A percentile compares a stretch with the other conserved stretches of the same genome.
Conservation (phyloP, 2,888 invertebrate genomes). For the Anthoptus insignis region DNA sequence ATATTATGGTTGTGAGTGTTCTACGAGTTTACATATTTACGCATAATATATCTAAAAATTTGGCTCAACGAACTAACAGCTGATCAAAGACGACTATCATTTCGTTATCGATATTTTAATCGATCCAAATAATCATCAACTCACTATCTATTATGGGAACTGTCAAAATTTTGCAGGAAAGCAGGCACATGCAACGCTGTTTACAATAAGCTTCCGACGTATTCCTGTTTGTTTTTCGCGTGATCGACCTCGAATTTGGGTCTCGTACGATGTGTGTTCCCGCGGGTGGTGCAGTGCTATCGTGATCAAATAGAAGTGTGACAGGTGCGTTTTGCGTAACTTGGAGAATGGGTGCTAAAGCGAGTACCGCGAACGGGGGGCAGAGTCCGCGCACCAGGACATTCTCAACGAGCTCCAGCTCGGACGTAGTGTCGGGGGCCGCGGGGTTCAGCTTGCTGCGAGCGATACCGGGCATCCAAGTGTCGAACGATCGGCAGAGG, state of each 20-base stretch:
- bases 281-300: constrained; percentile 74
- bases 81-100: constrained; percentile 9
- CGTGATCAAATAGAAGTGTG: constrained; percentile 70
- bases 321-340: constrained; percentile 82
- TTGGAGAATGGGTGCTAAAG: constrained; percentile 93
- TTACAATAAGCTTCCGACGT: constrained; percentile 76
- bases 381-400: constrained; percentile 92
- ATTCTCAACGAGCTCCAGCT: constrained; percentile 92
- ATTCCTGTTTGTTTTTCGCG: constrained; percentile 69
- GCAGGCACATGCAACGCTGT: constrained; percentile 83
- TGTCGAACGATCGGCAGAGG: constrained; percentile 93
- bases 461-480: constrained; percentile 90
- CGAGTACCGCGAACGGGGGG: constrained; percentile 93
- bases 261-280: constrained; percentile 79
- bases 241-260: constrained; percentile 57
- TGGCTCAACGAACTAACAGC: no score
- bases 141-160: constrained; percentile 54
- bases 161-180: constrained; percentile 85
- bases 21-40: no score
- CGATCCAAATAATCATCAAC: constrained; percentile 50
- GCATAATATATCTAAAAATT: no score
- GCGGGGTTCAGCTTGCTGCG: constrained; percentile 90
- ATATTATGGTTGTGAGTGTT: no score
- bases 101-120: constrained; percentile 52
- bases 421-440: constrained; percentile 87